Evolutionary conservation across 2,888 invertebrate genomes (phyloP).

Genomic region (Cistogaster globosa): DNA sequence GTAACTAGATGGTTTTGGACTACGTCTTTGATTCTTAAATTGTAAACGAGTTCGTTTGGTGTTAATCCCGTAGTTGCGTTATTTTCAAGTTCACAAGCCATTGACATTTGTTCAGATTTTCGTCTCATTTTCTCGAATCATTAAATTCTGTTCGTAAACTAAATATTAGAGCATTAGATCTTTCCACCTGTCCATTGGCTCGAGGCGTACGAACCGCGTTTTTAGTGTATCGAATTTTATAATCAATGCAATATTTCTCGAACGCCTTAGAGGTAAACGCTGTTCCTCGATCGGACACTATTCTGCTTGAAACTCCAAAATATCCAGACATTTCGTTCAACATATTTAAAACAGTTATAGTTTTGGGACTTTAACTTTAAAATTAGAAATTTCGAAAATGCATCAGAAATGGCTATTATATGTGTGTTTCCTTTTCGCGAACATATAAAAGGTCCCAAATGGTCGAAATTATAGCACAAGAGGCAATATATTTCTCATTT

Average conservation of each 20-base stretch:
- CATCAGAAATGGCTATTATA: too few species aligned
- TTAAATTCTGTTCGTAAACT: background rate
- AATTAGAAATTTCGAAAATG: conserved; percentile 47
- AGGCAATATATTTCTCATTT: conserved; percentile 55
- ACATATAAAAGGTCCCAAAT: too few species aligned
- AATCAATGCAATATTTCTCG: conserved; percentile 68
- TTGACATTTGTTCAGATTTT: conserved; percentile 1
- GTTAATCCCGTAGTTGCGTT: background rate
- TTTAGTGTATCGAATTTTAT: conserved; percentile 60
- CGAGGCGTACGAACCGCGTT: conserved; percentile 6
- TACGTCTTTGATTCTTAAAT: background rate
- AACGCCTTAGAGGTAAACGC: conserved; percentile 74
- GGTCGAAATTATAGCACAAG: conserved; percentile 5
- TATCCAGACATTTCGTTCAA: conserved; percentile 60
- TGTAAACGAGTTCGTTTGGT: conserved; percentile 18
- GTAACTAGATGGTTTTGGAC: conserved; percentile 11
- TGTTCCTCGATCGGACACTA: conserved; percentile 73
- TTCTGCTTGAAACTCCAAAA: conserved; percentile 58
- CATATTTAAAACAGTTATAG: conserved; percentile 69
- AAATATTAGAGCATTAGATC: conserved; percentile 1
- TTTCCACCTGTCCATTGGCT: conserved; percentile 25
- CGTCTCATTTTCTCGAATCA: background rate
- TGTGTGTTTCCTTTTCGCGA: too few species aligned
- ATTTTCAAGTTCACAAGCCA: background rate
- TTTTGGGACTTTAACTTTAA: conserved; percentile 57